These are phyloP conservation scores for Leguminivora glycinivorella DNA, from an alignment of 1,140 invertebrate species.

Conservation along the genomic window DNA sequence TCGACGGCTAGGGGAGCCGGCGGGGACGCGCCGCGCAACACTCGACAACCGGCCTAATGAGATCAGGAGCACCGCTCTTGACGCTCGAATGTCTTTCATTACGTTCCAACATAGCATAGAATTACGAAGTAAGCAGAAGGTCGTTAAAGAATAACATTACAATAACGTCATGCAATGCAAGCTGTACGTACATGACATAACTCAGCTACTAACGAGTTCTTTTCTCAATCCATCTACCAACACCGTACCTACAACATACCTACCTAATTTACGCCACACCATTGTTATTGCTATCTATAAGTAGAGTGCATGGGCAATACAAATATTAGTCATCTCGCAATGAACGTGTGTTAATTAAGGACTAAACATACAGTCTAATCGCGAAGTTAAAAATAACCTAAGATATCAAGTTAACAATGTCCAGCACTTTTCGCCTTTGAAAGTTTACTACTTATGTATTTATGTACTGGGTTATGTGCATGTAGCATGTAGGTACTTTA, in stretches of 20 bases:
- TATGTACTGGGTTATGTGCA: too few relatives aligned
- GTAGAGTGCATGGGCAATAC: background rate
- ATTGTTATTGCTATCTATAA: background rate
- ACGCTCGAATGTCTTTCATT: constrained; percentile 16
- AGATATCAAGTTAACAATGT: too few relatives aligned
- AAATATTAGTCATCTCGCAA: too few relatives aligned
- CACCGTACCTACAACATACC: background rate
- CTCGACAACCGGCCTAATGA: constrained; percentile 42
- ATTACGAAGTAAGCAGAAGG: background rate
- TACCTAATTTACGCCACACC: background rate
- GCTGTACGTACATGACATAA: background rate
- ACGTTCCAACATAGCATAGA: background rate
- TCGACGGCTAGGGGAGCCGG: constrained; percentile 54
- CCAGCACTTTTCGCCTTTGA: too few relatives aligned
- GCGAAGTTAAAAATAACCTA: too few relatives aligned
- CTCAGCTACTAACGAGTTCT: background rate
- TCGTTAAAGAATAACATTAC: background rate
- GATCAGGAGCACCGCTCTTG: constrained; percentile 29
- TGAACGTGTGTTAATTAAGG: too few relatives aligned
- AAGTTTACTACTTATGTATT: background rate
- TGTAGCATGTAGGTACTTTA: background rate
- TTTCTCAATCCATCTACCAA: background rate
- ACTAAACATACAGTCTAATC: too few relatives aligned
- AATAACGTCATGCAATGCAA: constrained; percentile 18
- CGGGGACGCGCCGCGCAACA: constrained; percentile 48